Conservation (phyloP, 2,113 vertebrate species). For the Megaleporinus macrocephalus region DNA sequence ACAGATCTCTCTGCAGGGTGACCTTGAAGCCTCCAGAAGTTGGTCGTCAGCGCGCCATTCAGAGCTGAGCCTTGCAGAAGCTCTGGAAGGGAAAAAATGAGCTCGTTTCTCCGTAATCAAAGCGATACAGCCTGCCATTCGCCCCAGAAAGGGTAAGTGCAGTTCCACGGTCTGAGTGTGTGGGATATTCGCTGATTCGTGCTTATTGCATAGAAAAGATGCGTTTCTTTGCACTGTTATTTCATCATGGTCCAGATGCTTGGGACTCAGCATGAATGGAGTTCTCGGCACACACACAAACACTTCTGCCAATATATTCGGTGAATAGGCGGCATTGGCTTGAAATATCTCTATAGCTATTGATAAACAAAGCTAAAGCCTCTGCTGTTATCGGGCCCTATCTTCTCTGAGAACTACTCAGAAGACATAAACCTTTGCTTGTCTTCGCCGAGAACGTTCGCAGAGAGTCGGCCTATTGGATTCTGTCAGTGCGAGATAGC, state of each 20-base stretch:
- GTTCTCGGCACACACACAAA: background rate
- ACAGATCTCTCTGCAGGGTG: conserved; percentile 24
- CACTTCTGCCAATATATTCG: background rate
- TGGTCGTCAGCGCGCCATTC: conserved; percentile 44
- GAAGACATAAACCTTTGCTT: background rate
- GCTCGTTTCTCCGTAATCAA: background rate
- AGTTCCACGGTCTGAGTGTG: background rate
- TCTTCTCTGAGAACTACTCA: conserved; percentile 7
- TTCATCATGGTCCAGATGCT: background rate
- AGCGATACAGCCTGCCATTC: background rate
- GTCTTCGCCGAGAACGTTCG: conserved; percentile 18
- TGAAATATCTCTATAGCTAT: background rate
- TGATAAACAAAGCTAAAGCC: conserved; percentile 1
- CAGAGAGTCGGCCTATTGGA: conserved; percentile 33
- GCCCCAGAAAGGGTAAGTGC: background rate
- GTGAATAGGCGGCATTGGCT: background rate
- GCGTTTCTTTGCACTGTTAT: background rate
- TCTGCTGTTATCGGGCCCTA: conserved; percentile 6
- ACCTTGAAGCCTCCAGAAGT: conserved; percentile 53
- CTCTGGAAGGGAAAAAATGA: background rate
- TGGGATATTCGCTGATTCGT: background rate
- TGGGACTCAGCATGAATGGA: background rate
- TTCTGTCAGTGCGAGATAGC: conserved; percentile 35
- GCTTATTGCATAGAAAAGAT: background rate
- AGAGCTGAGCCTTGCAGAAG: conserved; percentile 16